Evolutionary conservation across 2,113 vertebrate genomes (phyloP).

Genomic region (Corynorhinus townsendii): DNA sequence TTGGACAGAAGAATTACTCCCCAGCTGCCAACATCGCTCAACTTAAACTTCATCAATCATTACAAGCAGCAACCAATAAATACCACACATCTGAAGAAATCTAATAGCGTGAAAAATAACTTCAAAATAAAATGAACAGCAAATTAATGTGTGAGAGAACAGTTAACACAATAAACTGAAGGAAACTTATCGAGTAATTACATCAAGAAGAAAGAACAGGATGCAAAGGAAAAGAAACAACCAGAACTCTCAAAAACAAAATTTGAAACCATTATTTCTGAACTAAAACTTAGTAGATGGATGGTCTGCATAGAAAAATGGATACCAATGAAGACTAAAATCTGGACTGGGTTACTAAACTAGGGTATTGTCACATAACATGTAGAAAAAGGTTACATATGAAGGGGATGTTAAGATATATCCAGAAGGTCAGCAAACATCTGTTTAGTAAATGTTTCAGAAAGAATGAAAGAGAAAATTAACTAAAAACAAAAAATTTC

Average conservation of each 20-base stretch:
- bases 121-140: constrained; percentile 20
- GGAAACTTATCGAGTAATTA: neutral
- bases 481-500: neutral
- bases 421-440: neutral
- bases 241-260: neutral
- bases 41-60: constrained; percentile 31
- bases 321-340: neutral
- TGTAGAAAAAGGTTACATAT: neutral
- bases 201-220: neutral
- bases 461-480: neutral
- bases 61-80: constrained; percentile 19
- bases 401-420: neutral
- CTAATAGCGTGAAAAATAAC: neutral
- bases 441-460: neutral
- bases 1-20: neutral
- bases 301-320: neutral
- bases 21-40: neutral
- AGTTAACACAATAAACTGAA: neutral
- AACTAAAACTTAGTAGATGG: neutral
- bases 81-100: constrained; percentile 1
- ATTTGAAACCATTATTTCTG: neutral
- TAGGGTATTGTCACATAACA: neutral
- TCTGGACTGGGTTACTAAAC: neutral
- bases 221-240: neutral
- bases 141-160: constrained; percentile 10